Evolutionary conservation across 2,888 invertebrate species (phyloP), one percentile per base, ranked within the genome.

Genomic region (Drosophila formosana): DNA sequence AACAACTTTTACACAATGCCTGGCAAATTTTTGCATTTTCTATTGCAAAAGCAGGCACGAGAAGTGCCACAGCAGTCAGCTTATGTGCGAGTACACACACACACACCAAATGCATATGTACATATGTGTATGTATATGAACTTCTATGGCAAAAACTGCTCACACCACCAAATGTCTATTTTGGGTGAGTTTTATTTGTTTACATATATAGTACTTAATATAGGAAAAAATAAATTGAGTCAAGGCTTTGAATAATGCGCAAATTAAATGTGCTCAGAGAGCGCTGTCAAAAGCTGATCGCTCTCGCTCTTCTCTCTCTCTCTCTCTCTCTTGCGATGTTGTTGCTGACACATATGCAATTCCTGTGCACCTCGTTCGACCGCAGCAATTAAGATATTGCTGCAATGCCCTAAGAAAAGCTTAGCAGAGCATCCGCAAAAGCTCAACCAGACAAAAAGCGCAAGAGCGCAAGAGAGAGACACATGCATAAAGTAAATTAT

Each of bases 401-500:
- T 82, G 69, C 66, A 75, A 71, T 66, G 66, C 23, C 26, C 37
- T 28, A 57, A 66, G 61, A 74, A 76, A 72, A 72, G 66, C 65
- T 64, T 65, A 68, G 66, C 46, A 13, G 57, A 58, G 57, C 53
- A 64, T 49, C 9, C 63, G 69, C 79, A 88, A 85, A 72, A 70
- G 72, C 78, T 79, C 49, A 66, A 50, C 43, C 47, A 46, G 11
- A 60, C 62, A 72, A 72, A 50, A 62, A 52, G 66, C 41, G 60
- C 50, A 46, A 67, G 57, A 62, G 63, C 46, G 30, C 18, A 18
- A 18, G 18, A 62, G 30, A 62, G 49, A 69, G 66, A 63, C 70
- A 71, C 71, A 82, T 73, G 87, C 88, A 88, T 86, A 88, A 86
- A 86, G 84, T 80, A 86, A 86, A 88, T 86, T 86, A 88, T 85